Evolutionary conservation across 2,797 vertebrate genomes (phyloP), one percentile per base, ranked within the genome.

Genomic region (Phalanger gymnotis): DNA sequence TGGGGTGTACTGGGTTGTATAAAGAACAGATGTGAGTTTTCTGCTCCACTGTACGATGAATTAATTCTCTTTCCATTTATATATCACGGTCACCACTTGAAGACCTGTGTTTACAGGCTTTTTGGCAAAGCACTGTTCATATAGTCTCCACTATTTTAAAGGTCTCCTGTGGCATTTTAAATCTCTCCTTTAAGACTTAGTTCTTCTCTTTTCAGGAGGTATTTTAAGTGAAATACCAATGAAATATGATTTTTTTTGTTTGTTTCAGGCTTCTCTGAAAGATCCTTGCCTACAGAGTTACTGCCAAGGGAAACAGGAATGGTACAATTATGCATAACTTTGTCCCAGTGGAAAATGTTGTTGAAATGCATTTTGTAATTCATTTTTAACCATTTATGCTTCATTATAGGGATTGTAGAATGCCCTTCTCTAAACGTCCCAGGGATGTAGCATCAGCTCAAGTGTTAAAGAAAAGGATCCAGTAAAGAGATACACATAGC

Each of bases 11-110:
- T 98, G 98, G 97, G 96, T 98, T 99, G 98, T 98, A 98, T 98
- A 98, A 98, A 98, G 97, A 98, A 99, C 98, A 99, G 98, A 99
- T 99, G 99, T 98, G 98, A 98, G 98, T 98, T 98, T 99, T 99
- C 98, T 98, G 98, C 98, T 98, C 93, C 94, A 97, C 95, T 98
- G 98, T 98, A 98, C 13, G 0, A 98, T 97, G 96, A 98, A 98
- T 98, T 98, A 98, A 98, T 98, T 98, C 96, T 96, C 97, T 96
- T 95, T 98, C 97, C 95, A 97, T 97, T 98, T 98, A 97, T 97
- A 94, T 96, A 96, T 97, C 5, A 0, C 2, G 81, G 93, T 98
- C 98, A 96, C 97, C 98, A 98, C 25, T 73, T 93, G 95, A 97
- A 96, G 93, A 98, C 81, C 94, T 97, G 66, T 3, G 0, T 97